Percentiles rank a stretch among this genome's conserved stretches.
Evolutionary conservation across 2,888 invertebrate genomes (phyloP).

Genomic region (Steinernema carpocapsae): DNA sequence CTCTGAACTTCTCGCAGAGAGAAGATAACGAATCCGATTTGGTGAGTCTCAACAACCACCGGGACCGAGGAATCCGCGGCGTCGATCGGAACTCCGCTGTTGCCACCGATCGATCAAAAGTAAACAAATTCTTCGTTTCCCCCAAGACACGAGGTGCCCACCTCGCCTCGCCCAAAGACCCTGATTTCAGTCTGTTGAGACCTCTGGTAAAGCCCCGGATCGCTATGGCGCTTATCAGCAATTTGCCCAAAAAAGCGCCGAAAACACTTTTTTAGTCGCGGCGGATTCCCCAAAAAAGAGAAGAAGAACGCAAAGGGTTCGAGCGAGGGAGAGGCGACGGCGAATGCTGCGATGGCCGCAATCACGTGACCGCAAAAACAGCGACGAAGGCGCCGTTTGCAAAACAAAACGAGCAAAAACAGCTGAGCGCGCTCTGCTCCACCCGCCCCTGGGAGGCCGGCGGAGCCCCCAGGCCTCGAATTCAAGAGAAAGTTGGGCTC

Average conservation of each 20-base stretch:
- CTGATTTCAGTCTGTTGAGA: not conserved
- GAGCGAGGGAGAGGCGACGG: not conserved
- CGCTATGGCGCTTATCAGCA: constrained; percentile 1
- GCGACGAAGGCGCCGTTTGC: constrained; percentile 6
- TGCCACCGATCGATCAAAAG: constrained; percentile 11
- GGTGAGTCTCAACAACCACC: not conserved
- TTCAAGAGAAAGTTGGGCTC: too few relatives aligned
- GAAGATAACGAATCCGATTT: constrained; percentile 9
- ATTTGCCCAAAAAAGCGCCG: not conserved
- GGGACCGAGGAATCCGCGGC: not conserved
- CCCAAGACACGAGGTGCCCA: not conserved
- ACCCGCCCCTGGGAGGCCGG: not conserved
- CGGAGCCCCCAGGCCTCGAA: not conserved
- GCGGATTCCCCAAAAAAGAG: not conserved
- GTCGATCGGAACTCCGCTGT: not conserved
- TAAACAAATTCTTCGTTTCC: not conserved
- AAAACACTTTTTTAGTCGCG: not conserved
- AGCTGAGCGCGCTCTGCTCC: constrained; percentile 28
- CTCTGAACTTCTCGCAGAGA: not conserved
- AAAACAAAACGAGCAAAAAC: constrained; percentile 31
- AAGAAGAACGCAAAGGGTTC: not conserved
- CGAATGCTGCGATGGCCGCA: not conserved
- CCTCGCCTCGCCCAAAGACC: not conserved
- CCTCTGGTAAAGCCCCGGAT: not conserved
- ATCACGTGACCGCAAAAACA: constrained; percentile 19